These are phyloP conservation scores for Dendrolimus kikuchii DNA, from an alignment of 1,140 invertebrate species.

Conservation along the genomic window DNA sequence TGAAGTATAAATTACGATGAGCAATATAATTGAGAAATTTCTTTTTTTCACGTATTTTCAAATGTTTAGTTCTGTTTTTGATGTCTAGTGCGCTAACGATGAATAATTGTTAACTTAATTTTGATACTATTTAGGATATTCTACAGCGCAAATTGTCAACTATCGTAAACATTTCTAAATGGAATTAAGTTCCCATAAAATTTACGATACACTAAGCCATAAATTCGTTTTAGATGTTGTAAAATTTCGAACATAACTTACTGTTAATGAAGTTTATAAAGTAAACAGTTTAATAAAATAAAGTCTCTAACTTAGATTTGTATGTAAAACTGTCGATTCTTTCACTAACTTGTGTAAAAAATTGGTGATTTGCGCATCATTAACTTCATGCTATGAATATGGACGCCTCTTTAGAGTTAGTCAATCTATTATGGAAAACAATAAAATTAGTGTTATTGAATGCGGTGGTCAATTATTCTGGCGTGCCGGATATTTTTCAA, in stretches of 20 bases:
- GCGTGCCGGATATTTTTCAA: slow-evolving; percentile 14
- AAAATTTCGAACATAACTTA: slow-evolving; percentile 51
- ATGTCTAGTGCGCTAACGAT: slow-evolving; percentile 13
- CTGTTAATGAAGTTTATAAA: slow-evolving; percentile 40
- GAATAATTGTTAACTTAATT: slow-evolving; percentile 14
- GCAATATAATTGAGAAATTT: slow-evolving; percentile 47
- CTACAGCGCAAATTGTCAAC: slow-evolving; percentile 25
- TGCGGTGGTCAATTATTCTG: slow-evolving; percentile 61
- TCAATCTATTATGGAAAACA: slow-evolving; percentile 62
- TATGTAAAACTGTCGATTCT: slow-evolving; percentile 59
- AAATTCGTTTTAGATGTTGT: slow-evolving; percentile 46
- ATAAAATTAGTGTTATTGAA: slow-evolving; percentile 65
- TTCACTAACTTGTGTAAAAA: slow-evolving; percentile 60
- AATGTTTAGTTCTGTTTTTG: slow-evolving; percentile 46
- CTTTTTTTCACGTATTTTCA: slow-evolving; percentile 69
- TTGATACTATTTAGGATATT: slow-evolving; percentile 11
- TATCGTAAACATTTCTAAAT: slow-evolving; percentile 44
- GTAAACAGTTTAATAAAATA: slow-evolving; percentile 47
- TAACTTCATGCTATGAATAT: slow-evolving; percentile 66
- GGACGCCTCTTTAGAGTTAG: slow-evolving; percentile 69
- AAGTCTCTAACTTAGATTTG: slow-evolving; percentile 50
- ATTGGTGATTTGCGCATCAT: slow-evolving; percentile 65
- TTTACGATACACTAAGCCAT: slow-evolving; percentile 27
- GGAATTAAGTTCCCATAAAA: slow-evolving; percentile 67
- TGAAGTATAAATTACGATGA: slow-evolving; percentile 45